Percentiles rank a stretch among this genome's conserved stretches.
Evolutionary conservation across 2,888 invertebrate genomes (phyloP).

Genomic region (Panopea generosa): DNA sequence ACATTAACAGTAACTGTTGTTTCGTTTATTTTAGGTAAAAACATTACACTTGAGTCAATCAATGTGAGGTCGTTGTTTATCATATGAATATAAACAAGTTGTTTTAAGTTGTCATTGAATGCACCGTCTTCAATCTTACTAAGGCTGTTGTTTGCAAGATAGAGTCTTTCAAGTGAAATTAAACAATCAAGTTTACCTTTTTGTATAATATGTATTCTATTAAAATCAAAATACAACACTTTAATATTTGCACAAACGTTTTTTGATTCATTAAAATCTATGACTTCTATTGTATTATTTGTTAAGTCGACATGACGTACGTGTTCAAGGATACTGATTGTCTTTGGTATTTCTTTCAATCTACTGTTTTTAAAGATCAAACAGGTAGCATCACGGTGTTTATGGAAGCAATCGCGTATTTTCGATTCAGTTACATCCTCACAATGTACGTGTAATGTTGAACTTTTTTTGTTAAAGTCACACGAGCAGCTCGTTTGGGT

Average conservation of each 20-base stretch:
- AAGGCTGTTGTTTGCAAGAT: conserved; percentile 29
- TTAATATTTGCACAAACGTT: conserved; percentile 20
- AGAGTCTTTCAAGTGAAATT: conserved; percentile 8
- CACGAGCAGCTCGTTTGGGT: too few species aligned
- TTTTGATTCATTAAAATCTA: conserved; percentile 8
- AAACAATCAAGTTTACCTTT: conserved; percentile 41
- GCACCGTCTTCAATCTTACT: conserved; percentile 33
- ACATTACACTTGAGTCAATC: conserved; percentile 26
- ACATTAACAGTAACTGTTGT: conserved; percentile 13
- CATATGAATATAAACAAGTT: conserved; percentile 14
- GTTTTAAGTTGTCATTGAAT: conserved; percentile 28
- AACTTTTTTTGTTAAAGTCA: too few species aligned
- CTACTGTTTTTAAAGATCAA: conserved; percentile 23
- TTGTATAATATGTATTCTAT: conserved; percentile 23
- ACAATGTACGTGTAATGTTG: too few species aligned
- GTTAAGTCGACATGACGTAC: conserved; percentile 31
- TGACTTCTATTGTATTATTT: conserved; percentile 16
- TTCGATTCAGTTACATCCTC: too few species aligned
- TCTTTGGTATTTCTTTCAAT: conserved; percentile 18
- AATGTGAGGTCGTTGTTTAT: conserved; percentile 27
- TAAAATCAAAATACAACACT: conserved; percentile 19
- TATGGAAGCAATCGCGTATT: conserved; percentile 13
- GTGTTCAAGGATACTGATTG: conserved; percentile 10
- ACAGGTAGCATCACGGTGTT: background rate
- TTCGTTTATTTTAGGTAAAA: conserved; percentile 1